Evolutionary conservation across 1,140 invertebrate species (phyloP).

Genomic region (Euura saliciscinereae): DNA sequence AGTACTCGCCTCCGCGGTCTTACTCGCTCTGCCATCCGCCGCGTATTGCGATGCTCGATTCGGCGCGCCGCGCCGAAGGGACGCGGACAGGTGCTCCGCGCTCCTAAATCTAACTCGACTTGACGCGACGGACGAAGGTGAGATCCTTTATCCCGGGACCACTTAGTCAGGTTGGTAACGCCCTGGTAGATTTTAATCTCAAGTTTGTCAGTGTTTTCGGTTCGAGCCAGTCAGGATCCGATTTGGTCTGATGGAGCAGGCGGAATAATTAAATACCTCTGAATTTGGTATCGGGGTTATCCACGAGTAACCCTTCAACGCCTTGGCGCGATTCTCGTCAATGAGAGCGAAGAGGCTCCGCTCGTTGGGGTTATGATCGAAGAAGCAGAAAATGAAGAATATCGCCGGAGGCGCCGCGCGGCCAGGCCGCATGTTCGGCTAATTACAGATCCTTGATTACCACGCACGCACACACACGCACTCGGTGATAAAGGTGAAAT

Average conservation of each 20-base stretch:
- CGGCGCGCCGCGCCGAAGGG: not conserved
- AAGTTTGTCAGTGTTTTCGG: slow-evolving; percentile 27
- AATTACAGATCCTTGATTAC: slow-evolving; percentile 58
- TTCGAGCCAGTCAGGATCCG: not conserved
- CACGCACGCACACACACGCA: slow-evolving; percentile 31
- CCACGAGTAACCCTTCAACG: not conserved
- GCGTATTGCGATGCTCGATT: too few relatives aligned
- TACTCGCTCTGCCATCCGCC: not conserved
- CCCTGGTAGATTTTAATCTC: slow-evolving; percentile 7
- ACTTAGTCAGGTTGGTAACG: slow-evolving; percentile 37
- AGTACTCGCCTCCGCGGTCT: slow-evolving; percentile 22
- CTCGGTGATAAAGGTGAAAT: slow-evolving; percentile 49
- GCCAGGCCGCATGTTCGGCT: slow-evolving; percentile 51
- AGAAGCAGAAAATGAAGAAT: slow-evolving; percentile 19
- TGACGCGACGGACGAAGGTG: slow-evolving; percentile 18
- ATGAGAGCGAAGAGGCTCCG: not conserved
- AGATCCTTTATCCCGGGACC: slow-evolving; percentile 37
- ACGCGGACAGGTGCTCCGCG: slow-evolving; percentile 35
- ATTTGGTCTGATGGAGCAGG: not conserved
- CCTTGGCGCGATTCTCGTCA: not conserved
- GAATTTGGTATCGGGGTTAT: not conserved
- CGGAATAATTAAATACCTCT: not conserved
- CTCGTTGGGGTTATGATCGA: not conserved
- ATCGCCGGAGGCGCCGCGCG: slow-evolving; percentile 36
- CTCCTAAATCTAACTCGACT: slow-evolving; percentile 36